These are phyloP conservation scores for Phengaris alcon DNA, from an alignment of 2,888 invertebrate genomes.

Conservation along the genomic window DNA sequence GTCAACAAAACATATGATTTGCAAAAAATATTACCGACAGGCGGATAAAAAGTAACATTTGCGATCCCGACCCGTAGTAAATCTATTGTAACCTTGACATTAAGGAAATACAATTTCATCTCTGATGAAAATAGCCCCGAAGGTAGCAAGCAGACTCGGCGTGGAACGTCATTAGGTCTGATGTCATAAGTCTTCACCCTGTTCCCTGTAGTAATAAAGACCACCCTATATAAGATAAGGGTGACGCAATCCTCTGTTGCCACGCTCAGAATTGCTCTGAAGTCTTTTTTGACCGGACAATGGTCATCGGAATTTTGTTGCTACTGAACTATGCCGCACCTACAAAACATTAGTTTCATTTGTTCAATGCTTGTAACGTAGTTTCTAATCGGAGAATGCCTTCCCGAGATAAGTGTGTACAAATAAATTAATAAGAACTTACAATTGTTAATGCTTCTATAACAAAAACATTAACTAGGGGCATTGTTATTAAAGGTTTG, in stretches of 20 bases:
- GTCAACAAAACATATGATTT: too few species aligned
- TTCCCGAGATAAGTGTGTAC: neutral
- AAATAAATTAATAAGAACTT: neutral
- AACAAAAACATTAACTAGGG: too few species aligned
- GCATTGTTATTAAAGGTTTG: too few species aligned
- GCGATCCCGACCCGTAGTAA: neutral
- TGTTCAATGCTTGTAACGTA: neutral
- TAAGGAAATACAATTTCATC: slow-evolving; percentile 1
- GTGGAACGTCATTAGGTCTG: neutral
- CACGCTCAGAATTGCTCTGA: neutral
- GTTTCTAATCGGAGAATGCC: neutral
- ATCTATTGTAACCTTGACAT: slow-evolving; percentile 14
- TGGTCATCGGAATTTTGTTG: neutral
- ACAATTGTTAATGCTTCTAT: neutral
- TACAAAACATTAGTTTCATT: neutral
- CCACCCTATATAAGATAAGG: slow-evolving; percentile 12
- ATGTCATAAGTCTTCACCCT: slow-evolving; percentile 18
- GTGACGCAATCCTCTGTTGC: slow-evolving; percentile 19
- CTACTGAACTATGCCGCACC: neutral
- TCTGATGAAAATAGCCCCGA: slow-evolving; percentile 1
- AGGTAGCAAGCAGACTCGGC: neutral
- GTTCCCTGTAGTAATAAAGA: slow-evolving; percentile 10
- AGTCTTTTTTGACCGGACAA: slow-evolving; percentile 1
- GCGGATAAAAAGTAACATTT: too few species aligned
- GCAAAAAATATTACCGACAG: too few species aligned